phyloP scores from a whole-genome alignment of 2,113 vertebrate species.

The Gadus macrocephalus region DNA sequence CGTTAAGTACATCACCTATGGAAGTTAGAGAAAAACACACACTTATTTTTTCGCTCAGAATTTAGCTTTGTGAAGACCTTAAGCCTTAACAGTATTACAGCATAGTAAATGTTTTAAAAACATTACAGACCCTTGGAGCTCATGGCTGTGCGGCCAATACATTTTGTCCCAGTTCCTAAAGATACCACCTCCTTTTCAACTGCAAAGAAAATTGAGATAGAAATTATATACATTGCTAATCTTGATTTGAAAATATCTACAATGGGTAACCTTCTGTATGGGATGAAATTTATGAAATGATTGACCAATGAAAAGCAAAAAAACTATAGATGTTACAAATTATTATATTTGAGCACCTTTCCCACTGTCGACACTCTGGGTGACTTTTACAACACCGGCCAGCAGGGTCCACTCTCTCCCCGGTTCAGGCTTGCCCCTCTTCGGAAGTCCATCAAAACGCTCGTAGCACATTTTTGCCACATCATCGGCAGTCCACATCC shows the following conservation, averaged over 20 bases:
- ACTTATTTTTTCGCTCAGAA: neutral
- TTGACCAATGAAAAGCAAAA: too few relatives aligned
- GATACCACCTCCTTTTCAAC: conserved; percentile 84
- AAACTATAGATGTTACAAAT: neutral
- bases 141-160: conserved; percentile 85
- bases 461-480: conserved; percentile 78
- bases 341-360: neutral
- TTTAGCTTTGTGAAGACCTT: neutral
- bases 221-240: too few relatives aligned
- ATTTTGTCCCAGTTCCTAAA: conserved; percentile 94
- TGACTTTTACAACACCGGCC: conserved; percentile 76
- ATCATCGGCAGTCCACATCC: conserved; percentile 78
- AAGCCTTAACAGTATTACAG: neutral
- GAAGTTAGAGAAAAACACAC: neutral
- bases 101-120: neutral
- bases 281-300: too few relatives aligned
- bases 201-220: conserved; percentile 26
- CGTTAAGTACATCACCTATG: conserved; percentile 88
- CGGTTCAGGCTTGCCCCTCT: conserved; percentile 82
- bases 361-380: neutral
- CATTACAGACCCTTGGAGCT: conserved; percentile 77
- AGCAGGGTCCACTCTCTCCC: conserved; percentile 86
- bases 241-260: too few relatives aligned
- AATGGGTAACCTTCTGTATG: too few relatives aligned
- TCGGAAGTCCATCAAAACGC: conserved; percentile 78